phyloP scores from a whole-genome alignment of 35 echinoderm and acorn worm species.

The Lytechinus variegatus region DNA sequence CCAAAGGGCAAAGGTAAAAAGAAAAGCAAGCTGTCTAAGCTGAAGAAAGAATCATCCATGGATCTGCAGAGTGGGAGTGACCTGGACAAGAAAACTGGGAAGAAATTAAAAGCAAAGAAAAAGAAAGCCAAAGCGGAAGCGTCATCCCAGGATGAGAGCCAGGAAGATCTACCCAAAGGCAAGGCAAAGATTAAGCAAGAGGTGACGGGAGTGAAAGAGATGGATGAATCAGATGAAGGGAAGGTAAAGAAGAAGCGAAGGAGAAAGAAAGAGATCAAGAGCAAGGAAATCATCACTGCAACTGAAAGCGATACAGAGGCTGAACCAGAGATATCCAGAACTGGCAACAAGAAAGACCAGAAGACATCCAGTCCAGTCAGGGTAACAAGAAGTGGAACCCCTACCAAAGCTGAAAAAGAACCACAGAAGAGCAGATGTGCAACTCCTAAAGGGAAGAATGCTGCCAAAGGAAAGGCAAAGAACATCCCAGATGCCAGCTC shows the following conservation, averaged over 20 bases:
- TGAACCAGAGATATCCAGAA: neutral
- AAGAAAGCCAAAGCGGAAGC: conserved; percentile 23
- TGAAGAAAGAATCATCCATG: conserved; percentile 26
- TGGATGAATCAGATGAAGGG: neutral
- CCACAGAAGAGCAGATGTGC: neutral
- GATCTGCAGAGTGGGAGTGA: conserved; percentile 37
- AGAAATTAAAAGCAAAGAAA: conserved; percentile 28
- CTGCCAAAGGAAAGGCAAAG: conserved; percentile 4
- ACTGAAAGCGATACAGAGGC: conserved; percentile 60
- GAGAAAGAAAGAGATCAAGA: conserved; percentile 55
- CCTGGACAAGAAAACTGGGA: neutral
- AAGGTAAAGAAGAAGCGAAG: conserved; percentile 36
- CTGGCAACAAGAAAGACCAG: conserved; percentile 29
- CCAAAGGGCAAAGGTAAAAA: neutral
- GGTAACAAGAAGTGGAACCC: conserved; percentile 17
- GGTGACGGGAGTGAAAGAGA: neutral
- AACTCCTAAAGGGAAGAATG: conserved; percentile 22
- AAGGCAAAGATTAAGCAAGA: neutral
- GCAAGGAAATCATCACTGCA: conserved; percentile 59
- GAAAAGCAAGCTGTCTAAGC: neutral
- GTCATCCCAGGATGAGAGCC: neutral
- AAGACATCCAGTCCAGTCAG: conserved; percentile 45
- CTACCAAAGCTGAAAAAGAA: conserved; percentile 42
- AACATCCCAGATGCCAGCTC: conserved; percentile 14
- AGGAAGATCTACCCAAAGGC: neutral